Evolutionary conservation across 2,888 invertebrate species (phyloP), one percentile per base, ranked within the genome.

Genomic region (Chromoteleia sp.): DNA sequence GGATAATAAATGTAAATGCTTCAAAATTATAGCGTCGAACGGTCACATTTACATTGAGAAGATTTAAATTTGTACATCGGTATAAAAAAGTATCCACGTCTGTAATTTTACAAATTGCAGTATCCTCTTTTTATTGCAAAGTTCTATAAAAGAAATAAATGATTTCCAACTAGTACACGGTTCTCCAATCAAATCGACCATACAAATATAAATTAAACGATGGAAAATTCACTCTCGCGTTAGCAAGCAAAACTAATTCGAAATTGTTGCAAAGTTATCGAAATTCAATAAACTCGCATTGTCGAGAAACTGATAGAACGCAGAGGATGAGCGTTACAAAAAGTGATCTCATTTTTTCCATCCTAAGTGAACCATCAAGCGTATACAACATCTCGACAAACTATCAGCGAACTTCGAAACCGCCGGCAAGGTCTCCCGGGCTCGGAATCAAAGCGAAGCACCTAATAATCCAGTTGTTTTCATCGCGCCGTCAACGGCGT

Each of bases 261-360:
- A 54, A 61, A 63, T 63, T 54, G 63, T 74, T 74, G 58, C 52
- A 14, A 54, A 65, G 48, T 74, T 74, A 74, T 74, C 48, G 74
- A 74, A 74, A 74, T 74, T 74, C 74, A 74, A 74, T 74, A 74
- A 74, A 36, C 21, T 65, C 4, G 29, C 25, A 48, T 65, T 54
- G 56, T 2, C 12, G 21, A 14, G n/a, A 21, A 59, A 50, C 61
- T 71, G 56, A 61, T 41, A 61, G 58, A 65, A 65, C 29, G 65
- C 19, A 1, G 39, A 65, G 48, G 58, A 65, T 74, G 65, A 74
- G 65, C 65, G 48, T 19, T 12, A 54, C 25, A 14, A 56, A 56
- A 63, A 71, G 39, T 50, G 59, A 21, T 39, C 39, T 45, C 70
- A 41, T 14, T 52, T 52, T 36, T 50, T 33, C 33, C 48, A n/a